Conservation (phyloP, 2,113 vertebrate genomes). For the Erinaceus europaeus region DNA sequence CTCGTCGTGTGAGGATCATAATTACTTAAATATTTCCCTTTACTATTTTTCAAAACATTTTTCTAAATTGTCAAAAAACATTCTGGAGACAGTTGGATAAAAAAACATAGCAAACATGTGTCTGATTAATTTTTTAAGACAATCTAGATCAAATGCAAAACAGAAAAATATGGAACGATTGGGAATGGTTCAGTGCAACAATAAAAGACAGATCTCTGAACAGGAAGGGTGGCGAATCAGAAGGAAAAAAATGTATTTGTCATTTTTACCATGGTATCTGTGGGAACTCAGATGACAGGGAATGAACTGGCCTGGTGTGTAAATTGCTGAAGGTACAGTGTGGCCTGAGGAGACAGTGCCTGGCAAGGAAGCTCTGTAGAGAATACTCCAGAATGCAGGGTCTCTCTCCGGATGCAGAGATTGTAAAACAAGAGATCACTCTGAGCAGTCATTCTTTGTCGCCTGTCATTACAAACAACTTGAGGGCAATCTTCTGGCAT, state of each 20-base stretch:
- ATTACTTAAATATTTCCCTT: slow-evolving; percentile 84
- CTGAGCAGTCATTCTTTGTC: slow-evolving; percentile 78
- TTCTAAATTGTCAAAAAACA: slow-evolving; percentile 82
- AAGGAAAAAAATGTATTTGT: neutral
- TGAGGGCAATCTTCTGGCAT: slow-evolving; percentile 77
- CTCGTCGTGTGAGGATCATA: slow-evolving; percentile 69
- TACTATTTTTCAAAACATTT: slow-evolving; percentile 82
- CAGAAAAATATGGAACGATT: no score
- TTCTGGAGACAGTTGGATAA: slow-evolving; percentile 81
- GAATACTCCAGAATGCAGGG: neutral
- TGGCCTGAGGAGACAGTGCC: neutral
- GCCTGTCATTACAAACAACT: slow-evolving; percentile 78
- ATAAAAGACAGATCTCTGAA: slow-evolving; percentile 61
- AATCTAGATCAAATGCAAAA: slow-evolving; percentile 78
- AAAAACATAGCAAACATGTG: slow-evolving; percentile 79
- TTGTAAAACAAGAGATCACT: slow-evolving; percentile 85
- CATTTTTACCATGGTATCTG: slow-evolving; percentile 43
- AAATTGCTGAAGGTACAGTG: neutral
- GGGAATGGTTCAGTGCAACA: neutral
- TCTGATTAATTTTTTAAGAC: slow-evolving; percentile 86
- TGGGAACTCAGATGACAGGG: neutral
- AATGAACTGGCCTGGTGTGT: neutral
- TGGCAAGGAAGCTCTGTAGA: neutral
- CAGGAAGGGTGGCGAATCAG: slow-evolving; percentile 5
- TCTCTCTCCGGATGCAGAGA: slow-evolving; percentile 43